Base-by-base conservation (phyloP, 2,113 vertebrate genomes). In the Odocoileus hemionus region DNA sequence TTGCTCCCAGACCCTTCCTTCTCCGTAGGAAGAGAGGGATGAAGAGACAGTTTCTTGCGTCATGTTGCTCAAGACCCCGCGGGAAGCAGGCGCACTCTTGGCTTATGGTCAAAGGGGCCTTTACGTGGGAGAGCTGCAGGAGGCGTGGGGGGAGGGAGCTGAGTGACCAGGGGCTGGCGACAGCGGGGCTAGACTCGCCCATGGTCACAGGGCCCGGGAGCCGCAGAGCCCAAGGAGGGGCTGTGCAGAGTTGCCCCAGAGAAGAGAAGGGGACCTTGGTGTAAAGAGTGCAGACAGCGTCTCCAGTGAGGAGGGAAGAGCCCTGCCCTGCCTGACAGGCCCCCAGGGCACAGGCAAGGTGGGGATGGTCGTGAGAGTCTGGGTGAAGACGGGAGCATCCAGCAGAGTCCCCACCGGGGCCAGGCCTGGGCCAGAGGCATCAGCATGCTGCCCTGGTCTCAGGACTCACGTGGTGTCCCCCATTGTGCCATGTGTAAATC, bases 311-410 rank as follows among this genome's bases (percentile, higher is more conserved):
- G 9, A 6, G 39, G 21, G 9, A 45, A n/a, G 45, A 39, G 52
- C 15, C 5, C 25, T 30, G 0, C 11, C 21, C 4, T 14, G 50
- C 57, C 85, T 5, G 4, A 11, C 33, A 52, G 67, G 67, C 25
- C 4, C 3, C 21, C 57, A 15, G 13, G 21, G 28, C 30, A n/a
- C 36, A 30, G 54, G 43, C 54, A 3, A 16, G 74, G 14, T 52
- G 19, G 57, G 33, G 45, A 8, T 0, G 4, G n/a, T 39, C 1
- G 2, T 3, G 39, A 50, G 76, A 16, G 9, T 21, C 54, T 36
- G 25, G 43, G 19, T 23, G 43, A 23, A 19, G 15, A 15, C 0
- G 8, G 23, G 5, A 33, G 0, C 3, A 2, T 3, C 36, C 33
- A 21, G 52, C n/a, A 52, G 7, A 11, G 39, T 13, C 2, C 14